These are phyloP conservation scores for Plutomurus gul DNA, from an alignment of 1,140 invertebrate species.

Conservation along the genomic window DNA sequence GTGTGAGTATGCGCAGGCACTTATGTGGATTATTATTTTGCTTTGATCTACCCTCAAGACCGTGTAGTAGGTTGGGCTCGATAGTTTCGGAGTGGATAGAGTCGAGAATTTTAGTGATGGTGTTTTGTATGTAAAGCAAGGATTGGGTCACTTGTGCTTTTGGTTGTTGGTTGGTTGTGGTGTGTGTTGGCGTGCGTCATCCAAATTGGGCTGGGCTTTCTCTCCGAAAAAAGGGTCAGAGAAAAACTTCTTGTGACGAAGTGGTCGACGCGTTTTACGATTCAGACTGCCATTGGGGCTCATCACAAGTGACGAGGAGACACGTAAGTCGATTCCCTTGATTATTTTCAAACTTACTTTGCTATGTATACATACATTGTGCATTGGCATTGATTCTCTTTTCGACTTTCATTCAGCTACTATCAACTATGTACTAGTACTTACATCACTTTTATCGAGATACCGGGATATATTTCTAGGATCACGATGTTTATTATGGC, in stretches of 20 bases:
- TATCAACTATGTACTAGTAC: not conserved
- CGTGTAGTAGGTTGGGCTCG: not conserved
- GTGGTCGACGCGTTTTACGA: constrained; percentile 52
- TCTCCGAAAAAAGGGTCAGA: constrained; percentile 36
- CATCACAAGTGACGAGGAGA: constrained; percentile 47
- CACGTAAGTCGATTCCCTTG: constrained; percentile 49
- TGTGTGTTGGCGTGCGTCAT: constrained; percentile 31
- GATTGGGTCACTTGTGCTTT: constrained; percentile 25
- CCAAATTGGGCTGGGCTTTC: constrained; percentile 15
- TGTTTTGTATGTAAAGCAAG: constrained; percentile 19
- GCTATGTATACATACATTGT: constrained; percentile 19
- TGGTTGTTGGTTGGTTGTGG: constrained; percentile 25
- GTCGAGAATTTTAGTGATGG: not conserved
- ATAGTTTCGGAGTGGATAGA: not conserved
- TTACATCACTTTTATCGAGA: constrained; percentile 27
- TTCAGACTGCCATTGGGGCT: constrained; percentile 51
- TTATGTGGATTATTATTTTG: too few relatives aligned
- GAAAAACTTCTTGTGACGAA: constrained; percentile 51
- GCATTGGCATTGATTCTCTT: constrained; percentile 36
- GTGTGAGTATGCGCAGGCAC: too few relatives aligned
- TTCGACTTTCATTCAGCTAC: not conserved
- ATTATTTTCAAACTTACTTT: constrained; percentile 47
- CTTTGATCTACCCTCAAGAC: too few relatives aligned
- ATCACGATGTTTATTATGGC: too few relatives aligned
- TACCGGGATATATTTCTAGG: not conserved